Percentiles rank a stretch among this genome's conserved stretches.
Evolutionary conservation across 2,797 vertebrate species (phyloP).

Genomic region (Xenopus petersii): DNA sequence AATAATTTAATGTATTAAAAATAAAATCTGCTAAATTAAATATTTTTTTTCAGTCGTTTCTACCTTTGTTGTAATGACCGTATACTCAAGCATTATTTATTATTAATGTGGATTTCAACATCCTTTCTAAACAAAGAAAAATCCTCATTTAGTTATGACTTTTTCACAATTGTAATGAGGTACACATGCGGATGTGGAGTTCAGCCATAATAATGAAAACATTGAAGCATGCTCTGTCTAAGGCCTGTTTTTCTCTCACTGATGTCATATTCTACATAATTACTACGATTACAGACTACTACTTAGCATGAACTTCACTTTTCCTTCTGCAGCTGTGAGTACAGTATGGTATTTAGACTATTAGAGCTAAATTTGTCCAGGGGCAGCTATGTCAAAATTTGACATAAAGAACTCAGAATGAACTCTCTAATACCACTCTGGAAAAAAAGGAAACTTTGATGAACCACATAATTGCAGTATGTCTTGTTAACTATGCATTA

Average conservation of each 20-base stretch:
- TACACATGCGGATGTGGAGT: neutral
- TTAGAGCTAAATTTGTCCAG: too few species aligned
- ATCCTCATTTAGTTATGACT: neutral
- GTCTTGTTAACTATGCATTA: too few species aligned
- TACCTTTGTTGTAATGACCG: too few species aligned
- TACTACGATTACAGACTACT: neutral
- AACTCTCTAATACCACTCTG: too few species aligned
- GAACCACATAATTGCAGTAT: too few species aligned
- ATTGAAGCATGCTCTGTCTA: neutral
- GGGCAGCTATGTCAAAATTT: too few species aligned
- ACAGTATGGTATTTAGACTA: neutral
- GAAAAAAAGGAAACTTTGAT: too few species aligned
- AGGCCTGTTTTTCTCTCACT: neutral
- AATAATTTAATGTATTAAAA: neutral
- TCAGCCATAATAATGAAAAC: neutral
- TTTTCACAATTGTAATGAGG: neutral
- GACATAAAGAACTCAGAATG: too few species aligned
- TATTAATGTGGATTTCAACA: neutral
- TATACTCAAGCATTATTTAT: neutral
- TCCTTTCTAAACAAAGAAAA: neutral
- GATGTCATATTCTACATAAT: neutral
- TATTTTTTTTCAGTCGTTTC: neutral
- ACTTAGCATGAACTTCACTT: neutral
- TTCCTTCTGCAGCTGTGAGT: neutral
- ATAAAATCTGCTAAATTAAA: neutral